Conservation (phyloP, 1,140 invertebrate genomes). For the Ooceraea biroi region DNA sequence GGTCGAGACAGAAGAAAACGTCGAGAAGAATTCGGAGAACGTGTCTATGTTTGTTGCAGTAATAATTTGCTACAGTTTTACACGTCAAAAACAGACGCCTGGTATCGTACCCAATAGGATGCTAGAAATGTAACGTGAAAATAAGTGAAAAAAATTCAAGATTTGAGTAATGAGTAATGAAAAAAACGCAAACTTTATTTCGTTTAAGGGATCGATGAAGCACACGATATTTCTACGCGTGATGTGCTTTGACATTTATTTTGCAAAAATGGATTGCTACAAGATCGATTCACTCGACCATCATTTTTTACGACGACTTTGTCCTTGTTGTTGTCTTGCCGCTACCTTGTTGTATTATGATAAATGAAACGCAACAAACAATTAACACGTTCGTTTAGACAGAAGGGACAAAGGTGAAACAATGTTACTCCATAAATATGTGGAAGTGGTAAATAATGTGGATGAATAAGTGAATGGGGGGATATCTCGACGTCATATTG, state of each 20-base stretch:
- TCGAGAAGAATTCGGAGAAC: slow-evolving; percentile 34
- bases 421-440: slow-evolving; percentile 13
- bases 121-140: not conserved
- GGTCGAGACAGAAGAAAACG: slow-evolving; percentile 28
- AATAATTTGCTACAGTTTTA: slow-evolving; percentile 23
- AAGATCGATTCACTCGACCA: not conserved
- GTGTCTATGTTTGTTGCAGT: not conserved
- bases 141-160: not conserved
- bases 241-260: not conserved
- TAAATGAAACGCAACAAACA: not conserved
- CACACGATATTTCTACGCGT: not conserved
- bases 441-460: slow-evolving; percentile 12
- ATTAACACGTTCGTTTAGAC: slow-evolving; percentile 39
- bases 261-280: not conserved
- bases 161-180: too few species aligned
- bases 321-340: not conserved
- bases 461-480: slow-evolving; percentile 37
- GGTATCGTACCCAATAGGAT: not conserved
- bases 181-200: too few species aligned
- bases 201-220: too few species aligned
- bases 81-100: not conserved
- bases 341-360: not conserved
- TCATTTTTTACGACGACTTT: not conserved
- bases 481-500: not conserved
- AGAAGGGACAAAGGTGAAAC: not conserved